These are phyloP conservation scores for Rotaria magnacalcarata DNA, from an alignment of 2,888 invertebrate species.

Conservation along the genomic window DNA sequence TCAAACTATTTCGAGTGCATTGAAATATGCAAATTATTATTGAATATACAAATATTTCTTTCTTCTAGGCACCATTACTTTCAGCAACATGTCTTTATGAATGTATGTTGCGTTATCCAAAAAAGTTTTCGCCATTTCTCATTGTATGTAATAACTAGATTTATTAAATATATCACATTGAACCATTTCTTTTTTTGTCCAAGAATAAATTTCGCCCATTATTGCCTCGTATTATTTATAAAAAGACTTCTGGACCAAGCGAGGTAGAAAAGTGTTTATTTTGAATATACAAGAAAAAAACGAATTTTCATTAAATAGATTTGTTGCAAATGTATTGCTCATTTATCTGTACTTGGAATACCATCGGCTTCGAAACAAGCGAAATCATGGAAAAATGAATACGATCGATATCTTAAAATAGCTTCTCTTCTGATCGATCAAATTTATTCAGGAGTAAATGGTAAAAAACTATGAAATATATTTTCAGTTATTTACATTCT, in stretches of 20 bases:
- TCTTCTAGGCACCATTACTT: not conserved
- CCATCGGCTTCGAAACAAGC: not conserved
- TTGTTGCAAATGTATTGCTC: constrained; percentile 28
- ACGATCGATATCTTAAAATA: constrained; percentile 34
- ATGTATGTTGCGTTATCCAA: constrained; percentile 19
- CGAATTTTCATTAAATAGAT: not conserved
- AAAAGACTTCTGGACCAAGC: constrained; percentile 27
- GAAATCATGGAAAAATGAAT: constrained; percentile 35
- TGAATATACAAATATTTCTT: not conserved
- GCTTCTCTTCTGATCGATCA: not conserved
- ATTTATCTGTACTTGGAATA: constrained; percentile 19
- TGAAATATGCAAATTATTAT: no score
- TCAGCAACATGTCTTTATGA: constrained; percentile 32
- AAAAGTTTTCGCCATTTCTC: constrained; percentile 18
- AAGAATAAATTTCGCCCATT: constrained; percentile 30
- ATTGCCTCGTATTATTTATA: constrained; percentile 12
- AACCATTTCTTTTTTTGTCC: not conserved
- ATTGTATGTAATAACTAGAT: not conserved
- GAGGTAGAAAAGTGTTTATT: not conserved
- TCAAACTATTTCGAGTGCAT: no score
- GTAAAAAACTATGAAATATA: not conserved
- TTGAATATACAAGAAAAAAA: not conserved
- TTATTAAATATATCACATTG: no score
- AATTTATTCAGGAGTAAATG: constrained; percentile 19
- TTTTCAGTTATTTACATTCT: not conserved